Evolutionary conservation across 2,113 vertebrate species (phyloP), one percentile per base, ranked within the genome.

Genomic region (Clarias macrocephalus): DNA sequence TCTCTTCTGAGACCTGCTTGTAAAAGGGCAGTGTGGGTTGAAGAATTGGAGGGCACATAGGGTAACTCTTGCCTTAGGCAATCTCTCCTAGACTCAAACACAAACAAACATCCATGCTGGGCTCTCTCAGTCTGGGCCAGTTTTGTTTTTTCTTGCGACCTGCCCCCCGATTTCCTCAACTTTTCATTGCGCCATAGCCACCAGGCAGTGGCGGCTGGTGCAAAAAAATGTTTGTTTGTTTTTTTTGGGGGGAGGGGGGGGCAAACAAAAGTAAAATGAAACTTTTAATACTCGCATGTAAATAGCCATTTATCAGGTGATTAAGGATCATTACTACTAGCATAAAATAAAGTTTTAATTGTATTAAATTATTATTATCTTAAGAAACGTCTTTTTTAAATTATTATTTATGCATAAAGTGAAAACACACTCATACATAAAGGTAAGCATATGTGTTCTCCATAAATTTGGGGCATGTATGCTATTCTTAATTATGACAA

Each of bases 301-400:
- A 33, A 33, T 33, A 33, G 33, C 33, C 33, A 33, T 33, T 33
- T 33, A 1, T 33, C 33, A 33, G 33, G 33, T 33, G 33, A 33
- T 33, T 33, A 37, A 37, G 33, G 2, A 37, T 37, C 33, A 37
- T 37, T 37, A 37, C 33, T 37, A 37, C 33, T 37, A 37, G 33
- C 33, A 37, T 37, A 37, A 37, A 37, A 37, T 37, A 37, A 37
- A 37, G n/a, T 84, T 90, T 85, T 92, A 94, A 93, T 92, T 93
- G 91, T 91, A 89, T 91, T 90, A 89, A 91, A 89, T 37, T 37
- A 37, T 37, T 37, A 37, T 37, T 37, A 37, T 37, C 33, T 42
- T 42, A 42, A 42, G 42, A 42, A 42, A 42, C 42, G 6, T 42
- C 0, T 42, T 42, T 42, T 42, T 42, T 42, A 1, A 33, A 42